Percentiles rank a stretch among this genome's conserved stretches.
Evolutionary conservation across 2,888 invertebrate species (phyloP).

Genomic region (Drosophila quasianomalipes): DNA sequence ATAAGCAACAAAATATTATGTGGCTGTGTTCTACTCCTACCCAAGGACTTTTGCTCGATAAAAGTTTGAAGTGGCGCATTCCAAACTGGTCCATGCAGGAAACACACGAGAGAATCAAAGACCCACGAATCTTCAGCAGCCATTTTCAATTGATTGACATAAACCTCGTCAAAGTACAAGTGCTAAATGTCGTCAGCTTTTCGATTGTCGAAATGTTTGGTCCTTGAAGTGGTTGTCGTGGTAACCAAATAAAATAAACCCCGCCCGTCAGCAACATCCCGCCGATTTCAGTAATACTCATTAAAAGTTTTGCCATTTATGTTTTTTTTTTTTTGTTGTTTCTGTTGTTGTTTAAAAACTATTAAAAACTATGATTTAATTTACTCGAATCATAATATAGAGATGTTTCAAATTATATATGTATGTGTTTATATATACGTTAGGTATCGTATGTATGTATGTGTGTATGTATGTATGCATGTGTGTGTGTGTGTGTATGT

Average conservation of each 20-base stretch:
- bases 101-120: conserved; percentile 95
- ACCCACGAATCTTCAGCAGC: conserved; percentile 93
- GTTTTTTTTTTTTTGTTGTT: conserved; percentile 44
- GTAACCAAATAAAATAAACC: conserved; percentile 8
- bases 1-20: conserved; percentile 7
- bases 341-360: conserved; percentile 83
- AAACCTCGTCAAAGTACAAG: neutral
- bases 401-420: conserved; percentile 72
- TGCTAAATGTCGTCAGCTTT: conserved; percentile 45
- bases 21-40: conserved; percentile 85
- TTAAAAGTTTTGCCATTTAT: conserved; percentile 54
- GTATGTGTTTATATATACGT: conserved; percentile 56
- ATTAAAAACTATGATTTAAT: conserved; percentile 84
- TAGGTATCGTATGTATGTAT: conserved; percentile 36
- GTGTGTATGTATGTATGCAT: conserved; percentile 39
- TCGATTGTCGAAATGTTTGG: conserved; percentile 55
- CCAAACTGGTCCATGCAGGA: conserved; percentile 96
- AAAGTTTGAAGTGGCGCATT: conserved; percentile 95
- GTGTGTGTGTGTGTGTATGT: conserved; percentile 1
- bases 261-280: neutral
- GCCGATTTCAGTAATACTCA: conserved; percentile 45
- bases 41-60: conserved; percentile 96
- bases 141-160: conserved; percentile 67
- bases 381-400: conserved; percentile 81
- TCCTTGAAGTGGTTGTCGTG: conserved; percentile 59